These are phyloP conservation scores for Dysdera silvatica DNA, from an alignment of 1,140 invertebrate genomes.

Conservation along the genomic window DNA sequence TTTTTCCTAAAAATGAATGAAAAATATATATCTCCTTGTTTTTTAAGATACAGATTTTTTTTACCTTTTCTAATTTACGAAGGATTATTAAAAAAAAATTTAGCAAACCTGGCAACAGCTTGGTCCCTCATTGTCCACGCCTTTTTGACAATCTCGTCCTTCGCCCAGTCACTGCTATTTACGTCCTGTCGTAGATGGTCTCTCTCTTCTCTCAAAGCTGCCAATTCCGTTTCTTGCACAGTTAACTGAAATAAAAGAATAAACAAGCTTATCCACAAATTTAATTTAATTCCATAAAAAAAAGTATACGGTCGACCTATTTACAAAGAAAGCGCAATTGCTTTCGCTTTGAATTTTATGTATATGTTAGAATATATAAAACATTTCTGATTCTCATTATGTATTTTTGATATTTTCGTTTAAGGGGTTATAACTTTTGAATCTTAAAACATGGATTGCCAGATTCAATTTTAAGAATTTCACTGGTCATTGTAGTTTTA, in stretches of 20 bases:
- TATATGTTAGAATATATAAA: not conserved
- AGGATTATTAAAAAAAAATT: not conserved
- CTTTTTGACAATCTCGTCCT: slow-evolving; percentile 65
- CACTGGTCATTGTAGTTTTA: no score
- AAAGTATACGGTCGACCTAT: not conserved
- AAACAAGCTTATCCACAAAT: not conserved
- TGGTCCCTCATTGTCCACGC: slow-evolving; percentile 76
- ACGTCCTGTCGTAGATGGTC: slow-evolving; percentile 66
- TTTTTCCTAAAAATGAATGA: slow-evolving; percentile 55
- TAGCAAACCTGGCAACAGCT: slow-evolving; percentile 59
- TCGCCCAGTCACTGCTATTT: slow-evolving; percentile 48
- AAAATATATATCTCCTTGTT: not conserved
- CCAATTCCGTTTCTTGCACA: slow-evolving; percentile 71
- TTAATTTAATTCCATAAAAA: not conserved
- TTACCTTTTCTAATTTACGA: no score
- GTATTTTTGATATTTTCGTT: no score
- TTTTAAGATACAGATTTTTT: not conserved
- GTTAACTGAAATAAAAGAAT: slow-evolving; percentile 51
- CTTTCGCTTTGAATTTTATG: not conserved
- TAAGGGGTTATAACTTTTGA: no score
- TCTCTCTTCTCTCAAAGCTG: slow-evolving; percentile 67
- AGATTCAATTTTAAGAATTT: no score
- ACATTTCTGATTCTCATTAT: not conserved
- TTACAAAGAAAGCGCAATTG: not conserved
- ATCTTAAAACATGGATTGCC: no score